These are phyloP conservation scores for Euura lappo DNA, from an alignment of 1,140 invertebrate species.

Conservation along the genomic window DNA sequence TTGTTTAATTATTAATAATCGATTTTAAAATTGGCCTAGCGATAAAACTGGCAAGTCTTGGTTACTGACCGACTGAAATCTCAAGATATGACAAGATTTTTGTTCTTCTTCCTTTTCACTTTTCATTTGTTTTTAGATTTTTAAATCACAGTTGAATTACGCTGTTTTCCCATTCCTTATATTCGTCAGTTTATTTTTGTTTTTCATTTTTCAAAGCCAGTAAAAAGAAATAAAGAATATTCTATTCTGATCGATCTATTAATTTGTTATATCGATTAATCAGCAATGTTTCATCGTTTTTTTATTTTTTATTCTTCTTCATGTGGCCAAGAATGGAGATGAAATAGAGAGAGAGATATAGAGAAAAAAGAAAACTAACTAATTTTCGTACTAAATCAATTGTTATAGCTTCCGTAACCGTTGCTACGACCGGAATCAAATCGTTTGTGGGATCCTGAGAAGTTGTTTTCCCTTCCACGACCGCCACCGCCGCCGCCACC, in stretches of 20 bases:
- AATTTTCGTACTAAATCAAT: constrained; percentile 26
- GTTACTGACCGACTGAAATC: neutral
- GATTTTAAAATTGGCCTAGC: neutral
- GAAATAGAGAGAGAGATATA: no score
- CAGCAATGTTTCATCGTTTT: no score
- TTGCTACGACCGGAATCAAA: constrained; percentile 40
- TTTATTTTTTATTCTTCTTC: no score
- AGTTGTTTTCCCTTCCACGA: constrained; percentile 48
- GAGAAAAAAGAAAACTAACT: no score
- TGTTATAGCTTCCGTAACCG: constrained; percentile 40
- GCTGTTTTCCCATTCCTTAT: neutral
- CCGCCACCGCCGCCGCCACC: constrained; percentile 32
- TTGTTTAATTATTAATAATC: no score
- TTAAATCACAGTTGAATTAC: neutral
- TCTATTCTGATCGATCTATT: no score
- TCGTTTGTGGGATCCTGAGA: constrained; percentile 46
- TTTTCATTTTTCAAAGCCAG: neutral
- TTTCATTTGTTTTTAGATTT: no score
- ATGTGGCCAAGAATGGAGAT: no score
- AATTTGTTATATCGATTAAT: no score
- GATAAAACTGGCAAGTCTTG: constrained; percentile 2
- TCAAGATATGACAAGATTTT: neutral
- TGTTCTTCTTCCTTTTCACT: neutral
- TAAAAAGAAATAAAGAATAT: no score
- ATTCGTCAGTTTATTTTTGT: neutral